Conservation (phyloP, 2,113 vertebrate species). For the Siniperca knerii region DNA sequence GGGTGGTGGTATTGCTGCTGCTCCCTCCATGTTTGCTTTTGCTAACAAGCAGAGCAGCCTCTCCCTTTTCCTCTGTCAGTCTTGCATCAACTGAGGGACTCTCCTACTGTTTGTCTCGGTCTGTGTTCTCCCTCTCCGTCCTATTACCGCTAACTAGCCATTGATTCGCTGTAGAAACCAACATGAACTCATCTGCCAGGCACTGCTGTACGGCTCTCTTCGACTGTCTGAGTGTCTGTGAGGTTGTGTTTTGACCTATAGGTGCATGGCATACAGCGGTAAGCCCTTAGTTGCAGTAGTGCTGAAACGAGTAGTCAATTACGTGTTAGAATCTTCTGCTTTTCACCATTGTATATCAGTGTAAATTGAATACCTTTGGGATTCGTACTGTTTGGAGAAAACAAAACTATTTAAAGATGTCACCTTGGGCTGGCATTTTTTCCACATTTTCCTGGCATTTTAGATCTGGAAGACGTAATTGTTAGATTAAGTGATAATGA, state of each 20-base stretch:
- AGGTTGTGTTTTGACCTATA: background rate
- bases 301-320: background rate
- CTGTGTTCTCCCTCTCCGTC: background rate
- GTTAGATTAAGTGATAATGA: background rate
- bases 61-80: conserved; percentile 9
- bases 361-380: background rate
- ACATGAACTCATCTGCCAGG: background rate
- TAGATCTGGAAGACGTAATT: background rate
- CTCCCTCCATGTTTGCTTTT: conserved; percentile 21
- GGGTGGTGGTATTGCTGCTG: conserved; percentile 15
- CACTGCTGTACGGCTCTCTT: background rate
- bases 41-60: conserved; percentile 50
- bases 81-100: conserved; percentile 30
- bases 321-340: background rate
- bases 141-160: conserved; percentile 1
- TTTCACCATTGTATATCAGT: background rate
- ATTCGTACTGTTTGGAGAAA: background rate
- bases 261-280: background rate
- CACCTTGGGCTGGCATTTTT: background rate
- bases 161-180: conserved; percentile 8
- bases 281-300: background rate
- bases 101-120: conserved; percentile 4
- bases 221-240: background rate
- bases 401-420: background rate
- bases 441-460: background rate